A percentile compares a stretch with the other conserved stretches of the same genome.
Conservation (phyloP, 2,113 vertebrate genomes). For the Psilopogon haemacephalus region DNA sequence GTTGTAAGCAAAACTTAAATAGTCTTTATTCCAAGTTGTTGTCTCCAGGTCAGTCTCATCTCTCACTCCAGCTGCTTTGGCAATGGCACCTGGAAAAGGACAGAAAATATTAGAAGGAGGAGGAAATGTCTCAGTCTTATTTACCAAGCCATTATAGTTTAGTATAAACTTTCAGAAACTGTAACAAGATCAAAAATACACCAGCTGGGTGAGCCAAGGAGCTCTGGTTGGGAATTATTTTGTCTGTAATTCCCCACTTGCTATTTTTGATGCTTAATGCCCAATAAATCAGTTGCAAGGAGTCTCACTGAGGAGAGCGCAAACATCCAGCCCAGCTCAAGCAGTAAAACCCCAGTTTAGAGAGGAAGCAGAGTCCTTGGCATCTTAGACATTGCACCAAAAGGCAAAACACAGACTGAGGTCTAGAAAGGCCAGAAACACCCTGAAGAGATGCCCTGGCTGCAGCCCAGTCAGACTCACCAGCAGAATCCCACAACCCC, state of each 20-base stretch:
- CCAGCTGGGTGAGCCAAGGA: not conserved
- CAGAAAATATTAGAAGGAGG: not conserved
- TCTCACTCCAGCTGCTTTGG: conserved; percentile 88
- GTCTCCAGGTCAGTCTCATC: conserved; percentile 23
- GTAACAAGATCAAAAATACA: not conserved
- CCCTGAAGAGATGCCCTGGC: not conserved
- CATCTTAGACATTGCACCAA: not conserved
- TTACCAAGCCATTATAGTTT: not conserved
- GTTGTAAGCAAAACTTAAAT: conserved; percentile 20
- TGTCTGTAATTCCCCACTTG: not conserved
- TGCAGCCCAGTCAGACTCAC: not conserved
- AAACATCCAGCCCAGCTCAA: not conserved
- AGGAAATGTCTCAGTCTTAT: not conserved
- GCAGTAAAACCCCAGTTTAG: not conserved
- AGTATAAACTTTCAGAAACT: not conserved
- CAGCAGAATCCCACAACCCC: not conserved
- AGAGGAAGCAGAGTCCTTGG: not conserved
- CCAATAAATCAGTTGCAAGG: not conserved
- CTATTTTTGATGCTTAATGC: not conserved
- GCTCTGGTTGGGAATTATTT: not conserved
- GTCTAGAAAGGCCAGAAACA: not conserved
- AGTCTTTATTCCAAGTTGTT: conserved; percentile 35
- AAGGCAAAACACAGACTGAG: not conserved
- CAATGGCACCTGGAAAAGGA: conserved; percentile 84
- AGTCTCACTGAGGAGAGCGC: accelerated